phyloP scores from a whole-genome alignment of 2,113 vertebrate genomes.

The Callipepla squamata region DNA sequence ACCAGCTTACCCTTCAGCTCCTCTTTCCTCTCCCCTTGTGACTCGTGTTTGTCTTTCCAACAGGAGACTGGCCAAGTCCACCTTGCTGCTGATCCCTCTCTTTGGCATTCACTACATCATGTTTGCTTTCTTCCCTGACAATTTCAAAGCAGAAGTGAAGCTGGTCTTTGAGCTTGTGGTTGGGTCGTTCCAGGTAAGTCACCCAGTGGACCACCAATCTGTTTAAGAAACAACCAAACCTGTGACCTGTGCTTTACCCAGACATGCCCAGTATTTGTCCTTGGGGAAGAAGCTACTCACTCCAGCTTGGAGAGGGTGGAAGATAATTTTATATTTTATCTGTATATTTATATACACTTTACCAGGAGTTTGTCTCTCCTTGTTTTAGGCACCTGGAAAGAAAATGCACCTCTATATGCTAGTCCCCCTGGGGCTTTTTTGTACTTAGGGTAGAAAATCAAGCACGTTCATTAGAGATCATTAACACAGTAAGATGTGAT shows the following conservation, averaged over 20 bases:
- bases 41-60: constrained; percentile 19
- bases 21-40: neutral
- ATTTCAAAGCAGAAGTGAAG: constrained; percentile 84
- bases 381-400: neutral
- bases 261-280: neutral
- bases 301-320: neutral
- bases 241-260: neutral
- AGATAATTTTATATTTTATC: neutral
- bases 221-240: neutral
- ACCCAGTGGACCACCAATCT: neutral
- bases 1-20: neutral
- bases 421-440: rapidly evolving
- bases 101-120: constrained; percentile 95
- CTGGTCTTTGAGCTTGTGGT: constrained; percentile 91
- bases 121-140: constrained; percentile 94
- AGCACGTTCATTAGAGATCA: neutral
- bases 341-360: too few relatives aligned
- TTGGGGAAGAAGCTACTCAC: neutral
- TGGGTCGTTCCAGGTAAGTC: constrained; percentile 93
- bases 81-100: constrained; percentile 94
- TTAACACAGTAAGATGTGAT: neutral
- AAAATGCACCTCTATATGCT: neutral
- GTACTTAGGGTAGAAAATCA: neutral
- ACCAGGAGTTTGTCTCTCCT: neutral
- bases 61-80: constrained; percentile 97